Evolutionary conservation across 2,113 vertebrate species (phyloP).

Genomic region (Diglossa brunneiventris): DNA sequence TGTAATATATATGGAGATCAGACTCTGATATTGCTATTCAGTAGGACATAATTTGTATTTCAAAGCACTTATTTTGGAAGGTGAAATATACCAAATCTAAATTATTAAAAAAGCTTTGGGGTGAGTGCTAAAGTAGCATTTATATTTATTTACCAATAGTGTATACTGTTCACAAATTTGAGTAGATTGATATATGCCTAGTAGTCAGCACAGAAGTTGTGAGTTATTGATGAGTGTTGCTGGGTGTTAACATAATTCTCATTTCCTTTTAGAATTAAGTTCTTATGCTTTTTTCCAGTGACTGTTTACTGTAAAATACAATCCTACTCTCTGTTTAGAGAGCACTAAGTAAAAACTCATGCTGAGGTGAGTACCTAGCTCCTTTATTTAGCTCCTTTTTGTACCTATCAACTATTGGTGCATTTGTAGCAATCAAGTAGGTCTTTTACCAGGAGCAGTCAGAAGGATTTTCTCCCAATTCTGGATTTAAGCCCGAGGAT

Average conservation of each 20-base stretch:
- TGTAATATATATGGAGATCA: not conserved
- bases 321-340: not conserved
- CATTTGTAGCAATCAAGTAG: not conserved
- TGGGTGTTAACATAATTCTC: not conserved
- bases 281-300: not conserved
- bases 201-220: not conserved
- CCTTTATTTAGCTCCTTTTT: not conserved
- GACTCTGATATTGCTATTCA: not conserved
- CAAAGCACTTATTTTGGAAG: not conserved
- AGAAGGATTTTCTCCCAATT: not conserved
- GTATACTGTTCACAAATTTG: not conserved
- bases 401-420: not conserved
- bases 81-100: not conserved
- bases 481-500: not conserved
- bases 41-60: not conserved
- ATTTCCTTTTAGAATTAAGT: not conserved
- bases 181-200: not conserved
- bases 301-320: not conserved
- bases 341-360: not conserved
- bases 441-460: not conserved
- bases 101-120: not conserved
- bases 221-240: not conserved
- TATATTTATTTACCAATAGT: not conserved
- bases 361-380: not conserved
- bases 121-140: not conserved